Conservation (phyloP, 2,113 vertebrate species). For the Orthochromis indermauri region DNA sequence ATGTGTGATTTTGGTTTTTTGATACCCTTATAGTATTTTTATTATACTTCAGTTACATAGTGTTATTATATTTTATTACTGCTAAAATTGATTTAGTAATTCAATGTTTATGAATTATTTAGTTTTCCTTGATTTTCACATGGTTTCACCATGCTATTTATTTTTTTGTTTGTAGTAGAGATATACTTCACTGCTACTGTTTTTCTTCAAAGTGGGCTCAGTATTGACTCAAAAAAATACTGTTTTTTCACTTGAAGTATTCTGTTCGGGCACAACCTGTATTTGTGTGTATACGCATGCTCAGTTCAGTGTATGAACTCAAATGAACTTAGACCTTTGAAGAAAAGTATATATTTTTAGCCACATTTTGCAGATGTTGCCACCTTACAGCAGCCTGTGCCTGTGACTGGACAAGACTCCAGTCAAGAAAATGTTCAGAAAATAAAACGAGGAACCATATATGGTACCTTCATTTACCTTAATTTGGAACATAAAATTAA, state of each 20-base stretch:
- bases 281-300: background rate
- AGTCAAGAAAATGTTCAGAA: background rate
- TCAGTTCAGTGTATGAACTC: background rate
- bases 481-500: background rate
- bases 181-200: background rate
- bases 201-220: background rate
- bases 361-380: background rate
- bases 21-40: background rate
- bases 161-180: background rate
- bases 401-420: background rate
- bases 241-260: background rate
- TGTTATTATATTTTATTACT: background rate
- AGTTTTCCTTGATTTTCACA: background rate
- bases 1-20: background rate
- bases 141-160: background rate
- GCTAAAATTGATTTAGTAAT: background rate
- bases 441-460: background rate
- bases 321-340: background rate
- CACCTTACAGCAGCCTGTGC: background rate
- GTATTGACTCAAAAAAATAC: background rate
- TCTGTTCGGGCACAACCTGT: background rate
- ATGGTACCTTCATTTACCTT: background rate
- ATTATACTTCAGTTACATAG: background rate
- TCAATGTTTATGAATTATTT: background rate
- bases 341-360: background rate